Percentiles rank a stretch among this genome's conserved stretches.
Evolutionary conservation across 2,888 invertebrate genomes (phyloP).

Genomic region (Dascillus cervinus): DNA sequence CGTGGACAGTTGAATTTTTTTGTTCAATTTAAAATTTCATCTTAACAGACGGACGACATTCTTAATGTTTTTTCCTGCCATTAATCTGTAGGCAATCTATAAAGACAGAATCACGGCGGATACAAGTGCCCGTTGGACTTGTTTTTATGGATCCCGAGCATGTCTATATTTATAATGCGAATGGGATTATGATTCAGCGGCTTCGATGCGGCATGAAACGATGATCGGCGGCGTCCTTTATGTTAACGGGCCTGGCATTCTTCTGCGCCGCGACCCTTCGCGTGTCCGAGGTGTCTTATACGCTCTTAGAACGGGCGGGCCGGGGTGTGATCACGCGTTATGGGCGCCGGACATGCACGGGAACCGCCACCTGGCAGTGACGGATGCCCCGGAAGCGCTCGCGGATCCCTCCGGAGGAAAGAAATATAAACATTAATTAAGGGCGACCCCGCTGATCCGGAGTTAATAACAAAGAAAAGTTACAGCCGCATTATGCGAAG

Average conservation of each 20-base stretch:
- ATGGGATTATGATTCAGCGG: constrained; percentile 15
- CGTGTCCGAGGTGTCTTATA: constrained; percentile 23
- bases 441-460: constrained; percentile 20
- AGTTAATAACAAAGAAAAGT: constrained; percentile 24
- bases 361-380: constrained; percentile 26
- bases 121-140: constrained; percentile 9
- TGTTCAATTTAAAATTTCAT: too few relatives aligned
- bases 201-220: constrained; percentile 8
- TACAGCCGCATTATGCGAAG: constrained; percentile 21
- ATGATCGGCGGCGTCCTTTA: constrained; percentile 15
- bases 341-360: constrained; percentile 29
- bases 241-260: constrained; percentile 11
- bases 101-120: constrained; percentile 11
- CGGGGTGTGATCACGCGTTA: constrained; percentile 25
- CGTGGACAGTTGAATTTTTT: too few relatives aligned
- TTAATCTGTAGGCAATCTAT: constrained; percentile 11
- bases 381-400: constrained; percentile 15
- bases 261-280: constrained; percentile 21
- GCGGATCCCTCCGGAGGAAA: constrained; percentile 12
- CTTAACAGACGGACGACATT: too few relatives aligned
- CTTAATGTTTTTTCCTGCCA: constrained; percentile 8
- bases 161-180: constrained; percentile 16
- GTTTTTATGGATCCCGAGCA: constrained; percentile 11
- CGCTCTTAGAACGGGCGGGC: constrained; percentile 26
- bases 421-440: constrained; percentile 27